A percentile compares a stretch with the other conserved stretches of the same genome.
phyloP scores from a whole-genome alignment of 2,888 invertebrate genomes.

The Epiblema foenella region DNA sequence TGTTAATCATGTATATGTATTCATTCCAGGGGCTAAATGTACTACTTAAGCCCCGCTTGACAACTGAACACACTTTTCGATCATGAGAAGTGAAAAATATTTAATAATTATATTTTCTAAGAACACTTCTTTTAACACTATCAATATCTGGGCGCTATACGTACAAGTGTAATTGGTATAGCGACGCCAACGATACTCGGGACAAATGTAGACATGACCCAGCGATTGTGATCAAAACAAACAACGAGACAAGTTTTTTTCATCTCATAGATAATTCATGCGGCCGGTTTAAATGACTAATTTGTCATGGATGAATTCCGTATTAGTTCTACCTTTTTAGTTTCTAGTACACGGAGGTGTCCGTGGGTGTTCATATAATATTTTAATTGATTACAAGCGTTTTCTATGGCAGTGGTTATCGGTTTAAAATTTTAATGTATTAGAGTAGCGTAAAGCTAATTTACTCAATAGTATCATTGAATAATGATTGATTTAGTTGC shows the following conservation, averaged over 20 bases:
- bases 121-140: background rate
- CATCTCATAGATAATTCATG: constrained; percentile 68
- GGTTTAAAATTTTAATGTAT: constrained; percentile 46
- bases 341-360: constrained; percentile 47
- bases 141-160: background rate
- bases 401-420: constrained; percentile 45
- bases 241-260: constrained; percentile 58
- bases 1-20: too few species aligned
- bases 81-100: too few species aligned
- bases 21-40: too few species aligned
- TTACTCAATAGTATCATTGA: background rate
- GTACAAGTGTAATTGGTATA: background rate
- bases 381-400: constrained; percentile 47
- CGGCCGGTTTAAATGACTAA: constrained; percentile 68
- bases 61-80: too few species aligned
- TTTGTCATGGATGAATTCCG: constrained; percentile 74
- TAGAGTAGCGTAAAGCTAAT: constrained; percentile 7
- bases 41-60: too few species aligned
- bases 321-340: constrained; percentile 63
- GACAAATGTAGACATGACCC: constrained; percentile 29
- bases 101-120: background rate
- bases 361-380: constrained; percentile 44
- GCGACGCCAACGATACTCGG: constrained; percentile 4
- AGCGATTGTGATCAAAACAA: constrained; percentile 46
- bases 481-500: background rate